phyloP scores from a whole-genome alignment of 2,113 vertebrate species.

The Perca schrenkii region DNA sequence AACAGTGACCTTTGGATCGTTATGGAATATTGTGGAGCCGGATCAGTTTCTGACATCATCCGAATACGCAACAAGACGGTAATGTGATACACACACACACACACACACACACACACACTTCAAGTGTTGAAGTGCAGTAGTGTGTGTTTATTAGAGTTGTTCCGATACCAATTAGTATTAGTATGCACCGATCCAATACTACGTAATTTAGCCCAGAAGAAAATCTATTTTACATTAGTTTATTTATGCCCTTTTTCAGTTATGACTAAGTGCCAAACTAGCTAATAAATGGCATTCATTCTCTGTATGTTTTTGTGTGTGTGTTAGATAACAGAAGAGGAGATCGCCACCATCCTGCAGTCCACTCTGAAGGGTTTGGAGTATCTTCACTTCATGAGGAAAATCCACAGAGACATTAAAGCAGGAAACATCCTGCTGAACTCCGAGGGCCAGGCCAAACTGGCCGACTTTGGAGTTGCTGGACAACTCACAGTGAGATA shows the following conservation, averaged over 20 bases:
- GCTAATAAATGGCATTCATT: no score
- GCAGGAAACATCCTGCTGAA: conserved; percentile 97
- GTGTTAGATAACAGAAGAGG: conserved; percentile 91
- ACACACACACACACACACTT: background rate
- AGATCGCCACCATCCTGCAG: conserved; percentile 92
- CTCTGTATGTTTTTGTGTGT: background rate
- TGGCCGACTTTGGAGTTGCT: conserved; percentile 96
- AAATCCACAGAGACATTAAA: conserved; percentile 98
- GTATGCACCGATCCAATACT: no score
- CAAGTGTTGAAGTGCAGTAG: no score
- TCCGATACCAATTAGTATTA: no score
- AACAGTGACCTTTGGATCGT: conserved; percentile 98
- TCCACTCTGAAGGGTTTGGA: conserved; percentile 94
- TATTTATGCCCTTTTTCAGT: no score
- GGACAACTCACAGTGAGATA: conserved; percentile 92
- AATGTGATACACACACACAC: conserved; percentile 40
- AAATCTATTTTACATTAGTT: no score
- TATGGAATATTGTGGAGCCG: conserved; percentile 96
- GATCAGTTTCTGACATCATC: conserved; percentile 95
- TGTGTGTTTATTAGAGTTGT: no score
- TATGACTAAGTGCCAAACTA: no score
- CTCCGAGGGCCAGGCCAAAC: conserved; percentile 93
- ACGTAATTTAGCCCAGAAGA: no score
- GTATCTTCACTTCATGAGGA: conserved; percentile 98
- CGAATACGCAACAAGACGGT: conserved; percentile 96